Evolutionary conservation across 2,888 invertebrate genomes (phyloP), one percentile per base, ranked within the genome.

Genomic region (Ctenicera cuprea): DNA sequence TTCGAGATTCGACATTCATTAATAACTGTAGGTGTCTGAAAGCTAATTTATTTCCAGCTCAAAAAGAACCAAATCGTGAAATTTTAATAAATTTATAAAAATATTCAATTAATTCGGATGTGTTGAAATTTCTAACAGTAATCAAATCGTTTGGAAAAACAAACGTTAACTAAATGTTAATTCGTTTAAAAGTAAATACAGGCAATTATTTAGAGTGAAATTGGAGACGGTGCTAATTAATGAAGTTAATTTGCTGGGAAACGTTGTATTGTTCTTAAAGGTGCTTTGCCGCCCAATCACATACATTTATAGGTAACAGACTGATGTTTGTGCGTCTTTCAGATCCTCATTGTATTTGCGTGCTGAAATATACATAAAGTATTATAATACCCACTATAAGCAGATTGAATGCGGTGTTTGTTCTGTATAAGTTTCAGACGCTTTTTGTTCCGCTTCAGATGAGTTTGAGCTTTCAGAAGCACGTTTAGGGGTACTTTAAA

Each of bases 401-500:
- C 41, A 38, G 37, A 59, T 41, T 59, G 59, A 38, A 54, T 41
- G 38, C 38, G 22, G 16, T 59, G 38, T 59, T 59, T 59, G 59
- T 59, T 38, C 38, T 30, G 59, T 59, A 38, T 59, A 59, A 59
- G 20, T 59, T 59, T 38, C 59, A 38, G 59, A 9, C 59, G 59
- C 59, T 59, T 59, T 59, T 59, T 59, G 59, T 59, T 59, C 18
- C 59, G 59, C 59, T 59, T 59, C 59, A 59, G 14, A 16, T 59
- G 41, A n/a, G 18, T 59, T 59, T n/a, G 18, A 37, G 38, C 20
- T 18, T 38, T 59, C 18, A 20, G 38, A 59, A 20, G 33, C 20
- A 11, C n/a, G 20, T 12, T 18, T 59, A 18, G 16, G n/a, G 14
- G 26, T 26, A 59, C 22, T 26, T 54, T 54, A 26, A 30, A 54